Percentiles rank a stretch among this genome's conserved stretches.
phyloP scores from a whole-genome alignment of 2,888 invertebrate species.

The Microctonus hyperodae region DNA sequence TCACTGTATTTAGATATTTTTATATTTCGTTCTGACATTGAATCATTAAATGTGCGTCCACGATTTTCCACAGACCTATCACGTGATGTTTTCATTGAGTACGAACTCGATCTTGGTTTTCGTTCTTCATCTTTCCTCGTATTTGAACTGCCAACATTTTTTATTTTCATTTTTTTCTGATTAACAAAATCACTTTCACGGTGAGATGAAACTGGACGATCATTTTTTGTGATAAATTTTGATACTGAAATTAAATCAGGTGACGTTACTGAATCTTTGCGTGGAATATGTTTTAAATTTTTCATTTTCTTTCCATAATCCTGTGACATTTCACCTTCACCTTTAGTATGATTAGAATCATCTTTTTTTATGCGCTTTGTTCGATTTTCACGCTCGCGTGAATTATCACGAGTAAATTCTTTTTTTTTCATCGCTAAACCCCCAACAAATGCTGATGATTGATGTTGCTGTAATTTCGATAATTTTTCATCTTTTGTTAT shows the following conservation, averaged over 20 bases:
- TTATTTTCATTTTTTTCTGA: conserved; percentile 48
- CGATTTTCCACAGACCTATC: conserved; percentile 50
- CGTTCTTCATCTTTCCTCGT: conserved; percentile 53
- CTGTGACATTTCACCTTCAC: conserved; percentile 40
- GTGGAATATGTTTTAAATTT: conserved; percentile 51
- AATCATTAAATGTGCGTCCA: conserved; percentile 50
- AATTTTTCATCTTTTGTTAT: conserved; percentile 55
- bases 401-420: conserved; percentile 53
- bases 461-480: conserved; percentile 54
- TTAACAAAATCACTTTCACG: conserved; percentile 40
- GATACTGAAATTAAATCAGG: conserved; percentile 41
- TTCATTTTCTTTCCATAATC: conserved; percentile 47
- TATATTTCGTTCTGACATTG: conserved; percentile 42
- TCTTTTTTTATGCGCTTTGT: conserved; percentile 57
- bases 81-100: conserved; percentile 45
- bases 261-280: conserved; percentile 45
- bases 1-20: conserved; percentile 47
- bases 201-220: conserved; percentile 41
- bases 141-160: conserved; percentile 50
- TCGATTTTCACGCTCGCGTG: conserved; percentile 58
- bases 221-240: conserved; percentile 47
- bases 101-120: conserved; percentile 44
- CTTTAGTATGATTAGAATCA: conserved; percentile 44
- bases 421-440: conserved; percentile 55
- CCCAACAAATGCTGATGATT: conserved; percentile 44